Conservation (phyloP, 2,888 invertebrate genomes). For the Drosophila mulleri region DNA sequence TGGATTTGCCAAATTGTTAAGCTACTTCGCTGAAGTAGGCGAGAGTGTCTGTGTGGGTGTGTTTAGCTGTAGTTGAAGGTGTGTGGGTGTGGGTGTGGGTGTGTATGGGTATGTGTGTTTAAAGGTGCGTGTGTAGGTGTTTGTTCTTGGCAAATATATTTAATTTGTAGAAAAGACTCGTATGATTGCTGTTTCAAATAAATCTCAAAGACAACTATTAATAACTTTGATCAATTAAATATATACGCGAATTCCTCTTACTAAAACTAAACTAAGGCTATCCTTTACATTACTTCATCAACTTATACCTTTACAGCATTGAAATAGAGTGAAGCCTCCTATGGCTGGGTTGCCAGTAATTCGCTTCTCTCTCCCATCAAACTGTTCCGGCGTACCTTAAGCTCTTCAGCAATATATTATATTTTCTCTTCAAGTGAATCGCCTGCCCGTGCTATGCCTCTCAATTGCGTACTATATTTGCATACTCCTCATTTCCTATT, state of each 20-base stretch:
- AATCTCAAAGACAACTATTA: not conserved
- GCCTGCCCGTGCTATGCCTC: no score
- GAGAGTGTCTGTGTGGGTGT: not conserved
- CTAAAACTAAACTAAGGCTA: not conserved
- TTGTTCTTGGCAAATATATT: not conserved
- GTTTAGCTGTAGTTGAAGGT: not conserved
- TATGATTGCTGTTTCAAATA: constrained; percentile 51
- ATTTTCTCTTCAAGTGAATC: no score
- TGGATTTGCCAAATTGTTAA: constrained; percentile 7
- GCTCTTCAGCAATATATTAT: not conserved
- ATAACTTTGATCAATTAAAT: not conserved
- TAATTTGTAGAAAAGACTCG: not conserved
- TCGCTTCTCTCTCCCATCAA: not conserved
- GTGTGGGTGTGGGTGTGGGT: not conserved
- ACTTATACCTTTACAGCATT: not conserved
- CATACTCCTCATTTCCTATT: not conserved
- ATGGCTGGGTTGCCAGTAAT: no score
- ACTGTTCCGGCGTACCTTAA: no score
- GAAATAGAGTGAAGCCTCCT: no score
- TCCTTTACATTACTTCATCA: not conserved
- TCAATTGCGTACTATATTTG: not conserved
- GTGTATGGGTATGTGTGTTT: no score
- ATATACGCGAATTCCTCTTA: not conserved
- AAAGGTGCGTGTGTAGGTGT: not conserved
- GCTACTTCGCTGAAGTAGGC: not conserved